Base-by-base conservation (phyloP, 1,140 invertebrate species). In the Aphis craccivora region DNA sequence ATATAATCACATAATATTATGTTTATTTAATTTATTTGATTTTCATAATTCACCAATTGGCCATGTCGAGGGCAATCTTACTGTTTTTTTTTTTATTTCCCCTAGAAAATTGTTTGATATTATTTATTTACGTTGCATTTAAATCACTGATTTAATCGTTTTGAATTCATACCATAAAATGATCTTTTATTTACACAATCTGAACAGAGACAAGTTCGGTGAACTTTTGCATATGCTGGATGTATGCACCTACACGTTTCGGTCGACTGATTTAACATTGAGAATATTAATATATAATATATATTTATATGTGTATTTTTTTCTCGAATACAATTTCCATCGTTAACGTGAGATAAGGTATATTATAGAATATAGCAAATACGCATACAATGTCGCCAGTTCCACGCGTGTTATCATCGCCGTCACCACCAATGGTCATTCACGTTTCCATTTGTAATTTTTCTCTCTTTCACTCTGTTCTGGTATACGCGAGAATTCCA, bases 391-490 rank as follows among this genome's bases (percentile, higher is more conserved):
- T 87, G 86, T 87, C 43, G 37, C 48, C n/a, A n/a, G 18, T 51
- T 43, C 88, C 88, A 55, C 51, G 48, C 25, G 88, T 37, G 90
- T 91, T 91, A 91, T 91, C 90, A 76, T 91, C 55, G 60, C 25
- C 55, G 55, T 67, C 55, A n/a, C 84, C 43, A 51, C 30, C 86
- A 35, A 88, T 35, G 60, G 90, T 91, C 43, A 35, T 67, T 91
- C 90, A 91, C 90, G 90, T 91, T 91, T 45, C 30, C n/a, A 83
- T 91, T 91, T n/a, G 45, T n/a, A 35, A 91, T 91, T 91, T 91
- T 76, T 48, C 90, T 83, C 90, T 91, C 90, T 5, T n/a, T 60
- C 55, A 30, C 20, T 43, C 53, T 53, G 30, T 91, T 91, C 90
- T 23, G 30, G 25, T 76, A 22, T 48, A 76, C 30, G 90, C 90